Conservation (phyloP, 2,888 invertebrate species). For the Tenthredo scrophulariae region DNA sequence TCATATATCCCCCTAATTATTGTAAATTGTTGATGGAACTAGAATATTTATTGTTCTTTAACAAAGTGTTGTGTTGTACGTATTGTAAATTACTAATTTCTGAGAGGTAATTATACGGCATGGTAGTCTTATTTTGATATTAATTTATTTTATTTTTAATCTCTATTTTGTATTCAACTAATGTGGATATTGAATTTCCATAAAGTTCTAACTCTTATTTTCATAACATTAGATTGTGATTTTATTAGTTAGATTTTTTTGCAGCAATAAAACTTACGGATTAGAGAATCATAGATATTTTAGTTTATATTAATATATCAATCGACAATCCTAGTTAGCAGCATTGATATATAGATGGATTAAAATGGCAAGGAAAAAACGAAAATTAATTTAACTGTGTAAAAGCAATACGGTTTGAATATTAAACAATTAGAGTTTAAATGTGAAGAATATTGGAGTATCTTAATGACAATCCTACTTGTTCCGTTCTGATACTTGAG, state of each 20-base stretch:
- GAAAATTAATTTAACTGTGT: neutral
- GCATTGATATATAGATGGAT: neutral
- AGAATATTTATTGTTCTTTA: slow-evolving; percentile 52
- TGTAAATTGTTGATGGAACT: slow-evolving; percentile 43
- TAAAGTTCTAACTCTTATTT: slow-evolving; percentile 1
- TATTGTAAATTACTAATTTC: slow-evolving; percentile 55
- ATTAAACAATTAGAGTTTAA: neutral
- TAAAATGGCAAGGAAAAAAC: neutral
- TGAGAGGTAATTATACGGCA: slow-evolving; percentile 42
- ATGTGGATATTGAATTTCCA: slow-evolving; percentile 20
- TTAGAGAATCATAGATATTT: slow-evolving; percentile 34
- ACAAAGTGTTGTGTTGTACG: slow-evolving; percentile 55
- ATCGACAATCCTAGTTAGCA: neutral
- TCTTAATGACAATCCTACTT: neutral
- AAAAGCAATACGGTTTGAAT: neutral
- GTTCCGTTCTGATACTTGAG: neutral
- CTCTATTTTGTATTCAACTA: slow-evolving; percentile 36
- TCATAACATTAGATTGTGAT: slow-evolving; percentile 12
- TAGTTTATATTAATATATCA: neutral
- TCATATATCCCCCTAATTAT: neutral
- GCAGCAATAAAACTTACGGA: neutral
- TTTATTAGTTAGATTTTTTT: neutral
- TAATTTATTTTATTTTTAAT: slow-evolving; percentile 37
- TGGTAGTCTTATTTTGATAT: slow-evolving; percentile 36
- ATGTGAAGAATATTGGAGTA: neutral